Evolutionary conservation across 2,888 invertebrate genomes (phyloP).

Genomic region (Drosophila gaucha): DNA sequence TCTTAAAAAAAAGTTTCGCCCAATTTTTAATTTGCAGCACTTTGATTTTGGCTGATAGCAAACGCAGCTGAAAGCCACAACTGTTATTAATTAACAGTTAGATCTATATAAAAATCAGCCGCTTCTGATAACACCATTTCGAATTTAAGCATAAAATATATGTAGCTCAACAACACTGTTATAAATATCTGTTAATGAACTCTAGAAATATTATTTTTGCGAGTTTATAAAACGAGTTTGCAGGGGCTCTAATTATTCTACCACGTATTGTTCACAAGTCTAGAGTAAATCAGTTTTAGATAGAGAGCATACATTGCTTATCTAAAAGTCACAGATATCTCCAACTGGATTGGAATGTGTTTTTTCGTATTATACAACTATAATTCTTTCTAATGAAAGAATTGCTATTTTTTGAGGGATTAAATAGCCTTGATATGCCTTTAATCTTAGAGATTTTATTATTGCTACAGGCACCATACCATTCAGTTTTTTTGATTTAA

Average conservation of each 20-base stretch:
- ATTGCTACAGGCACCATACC: too few relatives aligned
- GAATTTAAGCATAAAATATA: background rate
- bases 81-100: constrained; percentile 36
- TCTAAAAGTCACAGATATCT: background rate
- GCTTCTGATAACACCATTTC: background rate
- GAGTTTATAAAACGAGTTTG: background rate
- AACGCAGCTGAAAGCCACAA: constrained; percentile 6
- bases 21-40: constrained; percentile 16
- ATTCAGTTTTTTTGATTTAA: too few relatives aligned
- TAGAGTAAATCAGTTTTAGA: too few relatives aligned
- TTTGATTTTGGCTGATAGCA: constrained; percentile 25
- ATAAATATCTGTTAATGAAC: background rate
- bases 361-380: too few relatives aligned
- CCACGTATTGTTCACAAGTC: too few relatives aligned
- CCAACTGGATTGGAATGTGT: too few relatives aligned
- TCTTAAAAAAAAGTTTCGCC: constrained; percentile 20
- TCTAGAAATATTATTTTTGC: too few relatives aligned
- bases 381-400: background rate
- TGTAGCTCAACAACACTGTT: background rate
- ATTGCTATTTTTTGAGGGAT: background rate
- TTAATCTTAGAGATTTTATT: background rate
- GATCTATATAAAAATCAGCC: background rate
- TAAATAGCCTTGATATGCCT: background rate
- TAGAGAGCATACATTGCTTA: background rate
- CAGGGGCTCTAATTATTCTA: background rate